These are phyloP conservation scores for Manis crassicaudata DNA, from an alignment of 2,797 vertebrate genomes.

Conservation along the genomic window DNA sequence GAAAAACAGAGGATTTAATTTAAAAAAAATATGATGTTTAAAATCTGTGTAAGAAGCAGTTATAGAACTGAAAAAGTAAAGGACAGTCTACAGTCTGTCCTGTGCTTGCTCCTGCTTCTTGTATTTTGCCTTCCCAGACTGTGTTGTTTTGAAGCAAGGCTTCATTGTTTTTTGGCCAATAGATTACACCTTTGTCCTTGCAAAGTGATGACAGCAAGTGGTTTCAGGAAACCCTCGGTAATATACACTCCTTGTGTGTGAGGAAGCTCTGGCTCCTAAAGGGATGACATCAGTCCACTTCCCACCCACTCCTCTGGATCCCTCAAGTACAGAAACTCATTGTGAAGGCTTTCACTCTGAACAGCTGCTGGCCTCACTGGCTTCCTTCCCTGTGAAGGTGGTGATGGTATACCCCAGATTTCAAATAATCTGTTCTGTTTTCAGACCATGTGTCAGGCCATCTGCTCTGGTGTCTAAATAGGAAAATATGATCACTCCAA, in stretches of 20 bases:
- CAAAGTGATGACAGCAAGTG: constrained; percentile 50
- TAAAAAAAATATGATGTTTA: background rate
- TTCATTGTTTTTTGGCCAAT: constrained; percentile 47
- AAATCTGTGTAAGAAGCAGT: constrained; percentile 1
- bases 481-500: constrained; percentile 15
- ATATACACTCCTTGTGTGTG: constrained; percentile 40
- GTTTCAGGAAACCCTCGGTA: constrained; percentile 55
- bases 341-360: constrained; percentile 62
- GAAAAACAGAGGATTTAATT: background rate
- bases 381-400: constrained; percentile 35
- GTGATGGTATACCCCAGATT: background rate
- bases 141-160: constrained; percentile 47
- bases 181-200: constrained; percentile 67
- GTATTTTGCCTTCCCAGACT: constrained; percentile 17
- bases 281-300: constrained; percentile 51
- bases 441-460: background rate
- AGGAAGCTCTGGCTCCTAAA: constrained; percentile 44
- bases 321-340: constrained; percentile 62
- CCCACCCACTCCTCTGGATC: constrained; percentile 41
- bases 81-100: background rate
- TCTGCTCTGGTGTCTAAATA: constrained; percentile 11
- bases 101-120: background rate
- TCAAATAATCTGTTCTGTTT: constrained; percentile 31
- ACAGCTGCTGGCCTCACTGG: constrained; percentile 31
- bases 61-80: background rate